These are phyloP conservation scores for Steinernema feltiae DNA, from an alignment of 1,140 invertebrate species.

Conservation along the genomic window DNA sequence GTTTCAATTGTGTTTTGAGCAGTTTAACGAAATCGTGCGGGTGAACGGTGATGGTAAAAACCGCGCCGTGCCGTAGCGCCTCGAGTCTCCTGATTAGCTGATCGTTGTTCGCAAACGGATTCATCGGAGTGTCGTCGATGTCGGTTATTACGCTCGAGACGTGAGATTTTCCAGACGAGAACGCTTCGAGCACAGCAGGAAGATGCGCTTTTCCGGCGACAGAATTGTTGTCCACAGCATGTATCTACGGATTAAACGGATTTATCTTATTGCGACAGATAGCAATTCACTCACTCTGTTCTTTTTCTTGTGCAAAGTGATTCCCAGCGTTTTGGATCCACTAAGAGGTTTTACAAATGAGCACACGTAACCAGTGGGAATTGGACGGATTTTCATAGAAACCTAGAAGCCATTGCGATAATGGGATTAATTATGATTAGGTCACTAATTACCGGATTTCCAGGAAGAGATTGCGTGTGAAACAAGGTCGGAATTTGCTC, in stretches of 20 bases:
- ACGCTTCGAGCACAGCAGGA: background rate
- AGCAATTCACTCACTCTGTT: background rate
- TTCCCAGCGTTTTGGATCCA: background rate
- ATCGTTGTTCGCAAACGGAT: background rate
- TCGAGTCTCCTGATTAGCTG: background rate
- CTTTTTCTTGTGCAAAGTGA: conserved; percentile 6
- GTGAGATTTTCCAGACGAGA: background rate
- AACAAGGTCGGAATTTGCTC: background rate
- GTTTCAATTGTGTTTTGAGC: background rate
- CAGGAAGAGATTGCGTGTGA: conserved; percentile 1
- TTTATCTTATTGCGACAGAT: background rate
- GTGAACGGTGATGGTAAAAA: background rate
- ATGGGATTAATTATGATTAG: background rate
- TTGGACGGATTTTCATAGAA: background rate
- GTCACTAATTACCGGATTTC: background rate
- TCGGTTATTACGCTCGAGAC: conserved; percentile 1
- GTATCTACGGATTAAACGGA: background rate
- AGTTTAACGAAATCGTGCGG: background rate
- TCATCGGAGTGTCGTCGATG: conserved; percentile 1
- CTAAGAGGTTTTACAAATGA: conserved; percentile 3
- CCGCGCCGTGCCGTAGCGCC: background rate
- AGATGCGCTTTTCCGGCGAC: background rate
- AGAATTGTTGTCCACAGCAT: background rate
- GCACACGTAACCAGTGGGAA: background rate
- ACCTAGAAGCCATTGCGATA: background rate